Evolutionary conservation across 2,797 vertebrate species (phyloP).

Genomic region (Tadarida brasiliensis): DNA sequence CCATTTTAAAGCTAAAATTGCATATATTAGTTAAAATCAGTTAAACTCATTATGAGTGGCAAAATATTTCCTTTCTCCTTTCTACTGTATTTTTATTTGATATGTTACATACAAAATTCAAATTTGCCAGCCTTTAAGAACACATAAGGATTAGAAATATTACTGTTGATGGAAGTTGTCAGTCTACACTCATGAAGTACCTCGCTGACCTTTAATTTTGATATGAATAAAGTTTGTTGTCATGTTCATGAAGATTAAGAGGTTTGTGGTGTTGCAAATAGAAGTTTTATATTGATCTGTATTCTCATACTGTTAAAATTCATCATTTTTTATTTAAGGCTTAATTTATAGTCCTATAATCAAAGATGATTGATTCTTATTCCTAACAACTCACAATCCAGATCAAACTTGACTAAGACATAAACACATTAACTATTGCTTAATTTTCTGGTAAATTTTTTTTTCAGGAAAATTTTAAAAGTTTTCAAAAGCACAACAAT

Average conservation of each 20-base stretch:
- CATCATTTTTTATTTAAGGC: constrained; percentile 63
- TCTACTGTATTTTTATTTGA: neutral
- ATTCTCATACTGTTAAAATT: constrained; percentile 77
- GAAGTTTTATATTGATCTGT: constrained; percentile 80
- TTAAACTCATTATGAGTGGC: neutral
- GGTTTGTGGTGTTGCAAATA: constrained; percentile 63
- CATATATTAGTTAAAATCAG: neutral
- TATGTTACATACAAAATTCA: neutral
- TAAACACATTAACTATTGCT: neutral
- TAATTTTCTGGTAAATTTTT: neutral
- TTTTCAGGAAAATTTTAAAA: neutral
- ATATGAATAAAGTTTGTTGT: constrained; percentile 82
- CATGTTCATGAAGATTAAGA: constrained; percentile 84
- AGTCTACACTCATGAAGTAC: constrained; percentile 77
- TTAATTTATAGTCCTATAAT: neutral
- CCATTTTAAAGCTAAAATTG: neutral
- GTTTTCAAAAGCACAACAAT: neutral
- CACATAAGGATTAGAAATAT: constrained; percentile 75
- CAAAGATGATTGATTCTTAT: neutral
- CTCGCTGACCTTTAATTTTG: constrained; percentile 85
- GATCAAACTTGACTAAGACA: neutral
- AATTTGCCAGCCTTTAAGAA: constrained; percentile 80
- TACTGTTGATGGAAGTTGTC: constrained; percentile 78
- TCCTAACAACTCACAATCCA: neutral
- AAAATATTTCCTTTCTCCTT: constrained; percentile 40